These are phyloP conservation scores for Podocnemis expansa DNA, from an alignment of 2,113 vertebrate genomes.

Conservation along the genomic window DNA sequence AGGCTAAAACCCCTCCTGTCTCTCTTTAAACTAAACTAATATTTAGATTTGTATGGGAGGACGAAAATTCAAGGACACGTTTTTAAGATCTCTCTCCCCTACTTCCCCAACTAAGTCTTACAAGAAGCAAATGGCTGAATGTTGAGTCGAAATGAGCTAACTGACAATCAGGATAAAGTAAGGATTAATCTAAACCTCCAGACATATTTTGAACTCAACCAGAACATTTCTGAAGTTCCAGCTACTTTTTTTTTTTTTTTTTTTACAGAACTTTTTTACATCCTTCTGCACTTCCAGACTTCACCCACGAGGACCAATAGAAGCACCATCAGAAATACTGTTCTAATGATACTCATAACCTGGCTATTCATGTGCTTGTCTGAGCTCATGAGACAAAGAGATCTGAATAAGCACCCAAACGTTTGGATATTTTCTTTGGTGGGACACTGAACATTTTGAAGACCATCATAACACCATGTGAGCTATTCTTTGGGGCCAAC, in stretches of 20 bases:
- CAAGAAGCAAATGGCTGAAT: not conserved
- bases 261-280: not conserved
- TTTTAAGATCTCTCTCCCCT: not conserved
- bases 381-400: not conserved
- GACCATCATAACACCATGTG: not conserved
- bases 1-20: not conserved
- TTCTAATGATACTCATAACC: not conserved
- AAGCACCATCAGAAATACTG: not conserved
- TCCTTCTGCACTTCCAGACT: not conserved
- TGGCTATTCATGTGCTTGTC: not conserved
- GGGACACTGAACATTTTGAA: not conserved
- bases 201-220: not conserved
- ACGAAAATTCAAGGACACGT: not conserved
- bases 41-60: not conserved
- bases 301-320: not conserved
- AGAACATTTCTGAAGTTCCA: not conserved
- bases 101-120: not conserved
- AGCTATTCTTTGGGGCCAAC: not conserved
- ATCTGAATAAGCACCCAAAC: too few relatives aligned
- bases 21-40: not conserved
- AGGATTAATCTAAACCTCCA: not conserved
- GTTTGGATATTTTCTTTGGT: not conserved
- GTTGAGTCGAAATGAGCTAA: not conserved
- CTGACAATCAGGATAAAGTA: not conserved
- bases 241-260: too few relatives aligned